Conservation (phyloP, 2,113 vertebrate genomes). For the Chloebia gouldiae region DNA sequence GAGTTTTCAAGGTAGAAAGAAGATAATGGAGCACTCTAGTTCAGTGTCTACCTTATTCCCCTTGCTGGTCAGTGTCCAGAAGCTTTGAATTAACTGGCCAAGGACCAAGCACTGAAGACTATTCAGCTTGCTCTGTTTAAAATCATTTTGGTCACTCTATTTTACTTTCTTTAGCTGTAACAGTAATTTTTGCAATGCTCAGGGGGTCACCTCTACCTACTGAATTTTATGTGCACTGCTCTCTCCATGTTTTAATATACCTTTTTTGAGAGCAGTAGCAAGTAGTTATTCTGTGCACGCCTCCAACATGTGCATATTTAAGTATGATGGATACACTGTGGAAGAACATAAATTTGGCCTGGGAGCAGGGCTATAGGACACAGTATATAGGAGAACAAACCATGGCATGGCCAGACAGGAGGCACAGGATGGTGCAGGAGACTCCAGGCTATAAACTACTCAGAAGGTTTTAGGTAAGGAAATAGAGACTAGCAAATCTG, state of each 20-base stretch:
- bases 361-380: background rate
- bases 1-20: background rate
- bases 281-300: background rate
- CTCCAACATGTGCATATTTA: background rate
- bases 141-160: background rate
- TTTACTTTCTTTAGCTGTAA: background rate
- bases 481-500: background rate
- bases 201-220: background rate
- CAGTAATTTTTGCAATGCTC: background rate
- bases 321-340: background rate
- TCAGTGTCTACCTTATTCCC: background rate
- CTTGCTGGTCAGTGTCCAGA: background rate
- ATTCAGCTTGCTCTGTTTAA: background rate
- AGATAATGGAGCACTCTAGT: background rate
- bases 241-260: background rate
- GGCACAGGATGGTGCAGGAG: background rate
- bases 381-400: background rate
- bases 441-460: background rate
- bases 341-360: background rate
- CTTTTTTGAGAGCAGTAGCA: background rate
- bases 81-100: background rate
- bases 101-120: background rate
- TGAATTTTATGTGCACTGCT: background rate
- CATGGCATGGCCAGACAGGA: background rate
- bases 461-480: background rate